phyloP scores from a whole-genome alignment of 1,140 invertebrate genomes.

The Palaemon carinicauda region DNA sequence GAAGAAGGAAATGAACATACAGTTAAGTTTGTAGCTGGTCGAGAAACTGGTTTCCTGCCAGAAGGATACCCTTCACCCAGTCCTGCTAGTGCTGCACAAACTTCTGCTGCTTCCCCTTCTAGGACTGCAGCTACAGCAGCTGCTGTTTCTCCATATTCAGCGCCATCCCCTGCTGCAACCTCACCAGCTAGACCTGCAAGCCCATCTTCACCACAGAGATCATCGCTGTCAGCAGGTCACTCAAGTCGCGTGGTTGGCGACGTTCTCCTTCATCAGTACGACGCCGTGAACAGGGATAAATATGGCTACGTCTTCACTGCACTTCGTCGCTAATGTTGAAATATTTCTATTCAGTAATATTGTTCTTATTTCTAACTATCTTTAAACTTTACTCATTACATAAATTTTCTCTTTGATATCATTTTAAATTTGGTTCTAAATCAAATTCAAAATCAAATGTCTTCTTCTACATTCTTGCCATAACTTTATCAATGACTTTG shows the following conservation, averaged over 20 bases:
- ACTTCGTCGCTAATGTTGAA: background rate
- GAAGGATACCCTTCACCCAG: background rate
- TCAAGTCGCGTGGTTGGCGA: constrained; percentile 39
- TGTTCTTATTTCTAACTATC: no score
- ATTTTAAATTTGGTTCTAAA: no score
- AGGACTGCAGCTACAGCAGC: no score
- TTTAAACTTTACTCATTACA: no score
- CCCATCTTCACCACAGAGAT: background rate
- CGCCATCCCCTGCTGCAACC: background rate
- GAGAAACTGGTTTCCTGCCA: background rate
- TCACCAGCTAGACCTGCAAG: background rate
- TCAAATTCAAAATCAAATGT: no score
- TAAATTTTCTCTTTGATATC: no score
- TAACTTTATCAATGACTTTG: no score
- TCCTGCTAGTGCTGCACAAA: background rate
- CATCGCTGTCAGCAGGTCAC: background rate
- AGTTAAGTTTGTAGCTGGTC: background rate
- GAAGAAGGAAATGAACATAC: background rate
- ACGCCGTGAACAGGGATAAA: background rate
- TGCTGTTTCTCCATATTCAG: background rate
- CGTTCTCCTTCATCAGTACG: constrained; percentile 53
- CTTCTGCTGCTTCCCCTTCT: background rate
- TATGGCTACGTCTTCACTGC: constrained; percentile 50
- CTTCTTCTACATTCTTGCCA: no score
- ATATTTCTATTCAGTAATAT: no score